These are phyloP conservation scores for Adelphocoris suturalis DNA, from an alignment of 2,888 invertebrate genomes.

Conservation along the genomic window DNA sequence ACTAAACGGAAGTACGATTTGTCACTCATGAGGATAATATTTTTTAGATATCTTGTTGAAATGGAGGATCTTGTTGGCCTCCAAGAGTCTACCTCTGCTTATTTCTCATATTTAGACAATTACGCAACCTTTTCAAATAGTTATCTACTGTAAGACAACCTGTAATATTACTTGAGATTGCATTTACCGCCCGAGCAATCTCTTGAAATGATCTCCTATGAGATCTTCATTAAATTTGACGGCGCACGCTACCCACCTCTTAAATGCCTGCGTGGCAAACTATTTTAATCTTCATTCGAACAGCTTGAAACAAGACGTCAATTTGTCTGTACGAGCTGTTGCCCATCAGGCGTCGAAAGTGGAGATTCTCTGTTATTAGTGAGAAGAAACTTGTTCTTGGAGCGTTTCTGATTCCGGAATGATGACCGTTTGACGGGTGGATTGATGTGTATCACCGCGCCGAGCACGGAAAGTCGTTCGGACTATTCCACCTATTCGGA, in stretches of 20 bases:
- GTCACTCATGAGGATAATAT: no score
- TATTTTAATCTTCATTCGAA: not conserved
- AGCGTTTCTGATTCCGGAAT: not conserved
- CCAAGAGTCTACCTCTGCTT: no score
- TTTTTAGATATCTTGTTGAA: no score
- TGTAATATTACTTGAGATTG: no score
- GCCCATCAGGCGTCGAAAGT: conserved; percentile 19
- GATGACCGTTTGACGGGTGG: not conserved
- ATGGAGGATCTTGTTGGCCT: no score
- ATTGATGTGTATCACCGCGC: conserved; percentile 14
- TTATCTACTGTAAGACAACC: no score
- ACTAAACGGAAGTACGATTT: no score
- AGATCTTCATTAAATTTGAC: not conserved
- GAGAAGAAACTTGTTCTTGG: conserved; percentile 2
- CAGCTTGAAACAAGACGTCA: conserved; percentile 34
- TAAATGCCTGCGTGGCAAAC: not conserved
- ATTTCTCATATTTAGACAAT: no score
- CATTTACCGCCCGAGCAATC: no score
- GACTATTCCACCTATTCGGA: no score
- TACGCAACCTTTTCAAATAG: no score
- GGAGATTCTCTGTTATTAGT: conserved; percentile 12
- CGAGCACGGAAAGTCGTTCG: not conserved
- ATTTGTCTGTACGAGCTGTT: not conserved
- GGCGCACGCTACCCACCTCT: not conserved
- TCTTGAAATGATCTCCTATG: no score